Evolutionary conservation across 2,888 invertebrate genomes (phyloP).

Genomic region (Galerucella nymphaeae): DNA sequence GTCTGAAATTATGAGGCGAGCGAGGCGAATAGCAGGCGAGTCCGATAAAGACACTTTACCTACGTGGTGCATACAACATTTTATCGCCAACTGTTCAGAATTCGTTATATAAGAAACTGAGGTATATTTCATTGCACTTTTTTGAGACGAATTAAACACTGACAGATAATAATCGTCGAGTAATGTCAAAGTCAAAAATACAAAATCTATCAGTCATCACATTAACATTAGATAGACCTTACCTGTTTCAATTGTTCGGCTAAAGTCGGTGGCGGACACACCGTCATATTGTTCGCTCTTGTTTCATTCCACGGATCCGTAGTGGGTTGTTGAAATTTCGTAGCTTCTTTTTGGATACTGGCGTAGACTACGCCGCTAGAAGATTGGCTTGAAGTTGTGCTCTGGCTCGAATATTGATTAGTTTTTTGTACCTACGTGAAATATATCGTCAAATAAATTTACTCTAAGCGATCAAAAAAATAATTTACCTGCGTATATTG

Average conservation of each 20-base stretch:
- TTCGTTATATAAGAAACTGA: too few relatives aligned
- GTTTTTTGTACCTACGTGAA: conserved; percentile 53
- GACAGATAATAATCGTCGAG: too few relatives aligned
- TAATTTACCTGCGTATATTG: conserved; percentile 53
- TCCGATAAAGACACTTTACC: too few relatives aligned
- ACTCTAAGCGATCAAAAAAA: background rate
- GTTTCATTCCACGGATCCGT: conserved; percentile 62
- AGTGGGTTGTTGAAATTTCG: conserved; percentile 57
- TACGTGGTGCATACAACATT: too few relatives aligned
- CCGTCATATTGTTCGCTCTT: conserved; percentile 61
- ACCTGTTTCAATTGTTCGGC: conserved; percentile 88
- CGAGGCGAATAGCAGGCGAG: too few relatives aligned
- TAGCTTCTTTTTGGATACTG: conserved; percentile 67
- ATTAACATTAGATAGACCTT: too few relatives aligned
- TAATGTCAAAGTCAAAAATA: too few relatives aligned
- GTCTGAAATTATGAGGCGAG: too few relatives aligned
- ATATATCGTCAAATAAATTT: background rate
- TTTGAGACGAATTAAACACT: too few relatives aligned
- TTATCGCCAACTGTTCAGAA: too few relatives aligned
- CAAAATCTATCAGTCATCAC: too few relatives aligned
- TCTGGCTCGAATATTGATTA: conserved; percentile 45
- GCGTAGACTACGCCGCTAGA: conserved; percentile 50
- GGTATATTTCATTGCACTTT: too few relatives aligned
- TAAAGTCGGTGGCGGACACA: conserved; percentile 80
- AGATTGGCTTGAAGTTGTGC: conserved; percentile 27